phyloP scores from a whole-genome alignment of 2,888 invertebrate species.

The Parnassius apollo region DNA sequence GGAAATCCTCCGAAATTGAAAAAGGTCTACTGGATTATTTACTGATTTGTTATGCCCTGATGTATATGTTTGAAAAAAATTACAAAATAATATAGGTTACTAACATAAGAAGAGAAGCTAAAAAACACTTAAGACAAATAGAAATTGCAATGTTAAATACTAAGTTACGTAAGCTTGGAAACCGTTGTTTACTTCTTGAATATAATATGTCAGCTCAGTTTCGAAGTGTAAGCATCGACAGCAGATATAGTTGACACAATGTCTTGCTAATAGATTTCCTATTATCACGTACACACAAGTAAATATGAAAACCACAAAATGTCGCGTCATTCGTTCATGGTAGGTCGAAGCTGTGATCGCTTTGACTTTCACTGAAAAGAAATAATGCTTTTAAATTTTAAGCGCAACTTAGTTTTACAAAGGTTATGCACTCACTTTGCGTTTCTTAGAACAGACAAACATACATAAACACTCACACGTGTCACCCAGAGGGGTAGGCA shows the following conservation, averaged over 20 bases:
- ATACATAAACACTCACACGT: too few species aligned
- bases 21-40: too few species aligned
- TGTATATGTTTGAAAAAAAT: too few species aligned
- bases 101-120: too few species aligned
- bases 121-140: not conserved
- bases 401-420: not conserved
- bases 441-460: too few species aligned
- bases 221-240: not conserved
- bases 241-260: constrained; percentile 11
- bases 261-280: constrained; percentile 13
- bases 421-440: too few species aligned
- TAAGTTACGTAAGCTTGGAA: constrained; percentile 2
- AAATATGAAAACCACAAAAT: constrained; percentile 6
- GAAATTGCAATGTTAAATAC: not conserved
- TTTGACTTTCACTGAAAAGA: constrained; percentile 17
- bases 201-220: not conserved
- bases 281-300: constrained; percentile 19
- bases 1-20: too few species aligned
- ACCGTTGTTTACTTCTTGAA: constrained; percentile 7
- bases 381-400: not conserved
- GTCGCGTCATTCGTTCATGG: constrained; percentile 1
- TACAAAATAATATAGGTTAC: too few species aligned
- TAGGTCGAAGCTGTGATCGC: not conserved
- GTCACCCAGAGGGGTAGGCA: too few species aligned
- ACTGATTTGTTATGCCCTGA: too few species aligned